Percentiles rank a stretch among this genome's conserved stretches.
These are phyloP conservation scores for Echinarachnius parma DNA, from an alignment of 53 echinoderm and acorn worm genomes.

Conservation along the genomic window DNA sequence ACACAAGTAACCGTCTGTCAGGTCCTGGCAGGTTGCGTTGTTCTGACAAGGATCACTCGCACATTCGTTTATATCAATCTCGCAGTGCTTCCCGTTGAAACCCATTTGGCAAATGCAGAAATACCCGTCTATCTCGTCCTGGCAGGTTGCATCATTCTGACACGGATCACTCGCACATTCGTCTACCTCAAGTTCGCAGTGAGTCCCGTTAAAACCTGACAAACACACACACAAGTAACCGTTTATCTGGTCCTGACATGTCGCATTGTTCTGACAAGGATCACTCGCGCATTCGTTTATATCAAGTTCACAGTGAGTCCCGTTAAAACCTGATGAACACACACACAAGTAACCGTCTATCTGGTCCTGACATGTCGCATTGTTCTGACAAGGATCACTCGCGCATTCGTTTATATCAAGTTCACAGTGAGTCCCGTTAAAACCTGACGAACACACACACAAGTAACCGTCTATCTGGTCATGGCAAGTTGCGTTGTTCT, in stretches of 20 bases:
- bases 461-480: constrained; percentile 48
- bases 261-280: constrained; percentile 47
- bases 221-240: constrained; percentile 15
- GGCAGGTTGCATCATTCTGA: constrained; percentile 38
- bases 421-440: constrained; percentile 54
- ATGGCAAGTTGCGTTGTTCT: too few species aligned
- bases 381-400: constrained; percentile 64
- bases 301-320: constrained; percentile 38
- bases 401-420: constrained; percentile 58
- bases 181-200: constrained; percentile 17
- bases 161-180: constrained; percentile 44
- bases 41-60: constrained; percentile 34
- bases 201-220: constrained; percentile 9
- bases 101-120: constrained; percentile 35
- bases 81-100: constrained; percentile 42
- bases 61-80: constrained; percentile 55
- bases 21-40: constrained; percentile 39
- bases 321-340: constrained; percentile 8
- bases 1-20: constrained; percentile 36
- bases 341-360: neutral
- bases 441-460: constrained; percentile 58
- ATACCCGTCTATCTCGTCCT: constrained; percentile 31
- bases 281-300: constrained; percentile 67
- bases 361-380: constrained; percentile 11
- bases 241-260: constrained; percentile 18